phyloP scores from a whole-genome alignment of 2,888 invertebrate species.

The Baronia brevicornis region DNA sequence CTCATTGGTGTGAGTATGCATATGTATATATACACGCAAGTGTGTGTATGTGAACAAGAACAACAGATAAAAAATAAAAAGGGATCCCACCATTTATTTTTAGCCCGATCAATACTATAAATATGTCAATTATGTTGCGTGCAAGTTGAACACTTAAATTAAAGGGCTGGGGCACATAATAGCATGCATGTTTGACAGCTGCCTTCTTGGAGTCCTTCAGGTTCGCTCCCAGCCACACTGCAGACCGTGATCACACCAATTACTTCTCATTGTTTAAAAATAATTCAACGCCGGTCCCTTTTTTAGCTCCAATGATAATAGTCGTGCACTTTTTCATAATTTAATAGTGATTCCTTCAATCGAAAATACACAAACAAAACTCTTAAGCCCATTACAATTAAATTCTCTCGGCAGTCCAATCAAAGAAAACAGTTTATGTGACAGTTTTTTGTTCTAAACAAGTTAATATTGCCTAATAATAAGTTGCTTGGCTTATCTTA shows the following conservation, averaged over 20 bases:
- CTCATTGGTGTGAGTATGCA: no score
- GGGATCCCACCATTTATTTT: conserved; percentile 8
- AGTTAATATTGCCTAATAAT: no score
- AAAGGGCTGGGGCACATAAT: conserved; percentile 16
- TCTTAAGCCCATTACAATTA: conserved; percentile 1
- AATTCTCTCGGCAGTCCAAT: not conserved
- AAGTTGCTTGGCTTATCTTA: no score
- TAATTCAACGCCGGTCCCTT: no score
- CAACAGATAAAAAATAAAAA: conserved; percentile 8
- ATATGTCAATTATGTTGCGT: conserved; percentile 16
- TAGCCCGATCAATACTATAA: conserved; percentile 11
- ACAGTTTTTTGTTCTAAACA: no score
- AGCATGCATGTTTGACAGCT: conserved; percentile 16
- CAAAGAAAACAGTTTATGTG: conserved; percentile 3
- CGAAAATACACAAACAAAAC: conserved; percentile 6
- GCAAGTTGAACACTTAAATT: conserved; percentile 12
- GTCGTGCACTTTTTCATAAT: conserved; percentile 13
- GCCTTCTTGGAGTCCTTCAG: conserved; percentile 10
- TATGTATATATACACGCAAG: no score
- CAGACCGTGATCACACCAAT: conserved; percentile 6
- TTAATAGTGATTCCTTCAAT: conserved; percentile 12
- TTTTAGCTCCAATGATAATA: conserved; percentile 7
- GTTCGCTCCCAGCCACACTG: conserved; percentile 6
- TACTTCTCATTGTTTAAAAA: conserved; percentile 6
- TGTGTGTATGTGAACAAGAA: conserved; percentile 8